These are phyloP conservation scores for Exephanes ischioxanthus DNA, from an alignment of 2,888 invertebrate genomes.

Conservation along the genomic window DNA sequence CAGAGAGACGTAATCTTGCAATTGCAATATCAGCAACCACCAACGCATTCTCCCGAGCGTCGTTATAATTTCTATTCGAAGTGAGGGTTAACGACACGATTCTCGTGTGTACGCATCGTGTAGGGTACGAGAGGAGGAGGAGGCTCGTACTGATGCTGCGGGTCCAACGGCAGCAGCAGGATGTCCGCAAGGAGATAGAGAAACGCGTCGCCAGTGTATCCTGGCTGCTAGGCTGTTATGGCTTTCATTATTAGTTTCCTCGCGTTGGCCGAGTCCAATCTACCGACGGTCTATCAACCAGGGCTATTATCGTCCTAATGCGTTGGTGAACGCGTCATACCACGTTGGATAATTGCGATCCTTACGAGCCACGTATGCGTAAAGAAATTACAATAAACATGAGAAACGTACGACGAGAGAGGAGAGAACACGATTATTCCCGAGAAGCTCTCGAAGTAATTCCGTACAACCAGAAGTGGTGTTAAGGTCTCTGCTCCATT, in stretches of 20 bases:
- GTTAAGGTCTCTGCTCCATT: conserved; percentile 2
- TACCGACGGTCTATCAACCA: conserved; percentile 49
- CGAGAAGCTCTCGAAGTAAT: neutral
- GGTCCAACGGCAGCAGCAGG: conserved; percentile 71
- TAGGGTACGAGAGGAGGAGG: conserved; percentile 26
- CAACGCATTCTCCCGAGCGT: conserved; percentile 34
- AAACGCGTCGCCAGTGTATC: conserved; percentile 72
- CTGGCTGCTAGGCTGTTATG: conserved; percentile 58
- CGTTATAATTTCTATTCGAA: conserved; percentile 43
- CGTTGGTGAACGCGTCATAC: conserved; percentile 51
- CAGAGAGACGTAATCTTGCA: conserved; percentile 10
- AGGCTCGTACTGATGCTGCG: conserved; percentile 56
- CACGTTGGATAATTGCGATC: conserved; percentile 58
- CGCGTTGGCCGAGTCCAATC: conserved; percentile 52
- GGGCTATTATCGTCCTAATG: conserved; percentile 54
- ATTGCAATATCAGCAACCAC: conserved; percentile 27
- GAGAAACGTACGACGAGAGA: neutral
- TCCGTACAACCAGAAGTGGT: neutral
- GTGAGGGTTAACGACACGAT: conserved; percentile 76
- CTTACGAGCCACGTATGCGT: neutral
- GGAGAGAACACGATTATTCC: conserved; percentile 2
- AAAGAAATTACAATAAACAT: conserved; percentile 37
- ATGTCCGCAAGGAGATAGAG: conserved; percentile 77
- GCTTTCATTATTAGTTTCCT: neutral
- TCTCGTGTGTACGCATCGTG: conserved; percentile 58